These are phyloP conservation scores for Hipparchia semele DNA, from an alignment of 2,888 invertebrate species.

Conservation along the genomic window DNA sequence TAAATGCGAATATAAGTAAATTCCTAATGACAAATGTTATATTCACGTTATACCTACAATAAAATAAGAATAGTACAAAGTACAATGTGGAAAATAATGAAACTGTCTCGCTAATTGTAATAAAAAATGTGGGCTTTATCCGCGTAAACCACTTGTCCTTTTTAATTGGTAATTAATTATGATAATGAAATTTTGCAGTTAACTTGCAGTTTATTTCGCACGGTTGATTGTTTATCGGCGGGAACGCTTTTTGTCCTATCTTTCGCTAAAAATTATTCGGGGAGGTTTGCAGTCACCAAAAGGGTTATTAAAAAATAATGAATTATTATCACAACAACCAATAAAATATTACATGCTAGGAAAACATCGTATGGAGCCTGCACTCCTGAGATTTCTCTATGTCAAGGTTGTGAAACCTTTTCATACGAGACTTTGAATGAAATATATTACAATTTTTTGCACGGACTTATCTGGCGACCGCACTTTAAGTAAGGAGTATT, in stretches of 20 bases:
- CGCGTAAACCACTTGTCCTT: not conserved
- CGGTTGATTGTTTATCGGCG: not conserved
- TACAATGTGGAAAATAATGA: not conserved
- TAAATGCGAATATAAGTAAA: too few species aligned
- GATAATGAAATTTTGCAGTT: not conserved
- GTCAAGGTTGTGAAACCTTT: too few species aligned
- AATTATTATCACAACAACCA: not conserved
- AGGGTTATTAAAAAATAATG: not conserved
- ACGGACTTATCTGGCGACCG: not conserved
- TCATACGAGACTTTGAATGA: too few species aligned
- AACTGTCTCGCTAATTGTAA: not conserved
- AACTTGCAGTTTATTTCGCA: not conserved
- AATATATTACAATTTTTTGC: not conserved
- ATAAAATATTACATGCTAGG: not conserved
- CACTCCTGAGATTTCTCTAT: too few species aligned
- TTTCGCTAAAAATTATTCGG: not conserved
- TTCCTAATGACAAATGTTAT: not conserved
- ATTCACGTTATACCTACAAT: not conserved
- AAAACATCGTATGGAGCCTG: too few species aligned
- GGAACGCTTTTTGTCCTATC: not conserved
- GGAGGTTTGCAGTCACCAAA: not conserved
- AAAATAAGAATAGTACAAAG: not conserved
- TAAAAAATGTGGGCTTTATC: not conserved
- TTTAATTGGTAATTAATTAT: slow-evolving; percentile 4
- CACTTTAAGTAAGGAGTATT: not conserved